Percentiles rank a stretch among this genome's conserved stretches.
Evolutionary conservation across 2,888 invertebrate genomes (phyloP).

Genomic region (Chrysodeixis includens): DNA sequence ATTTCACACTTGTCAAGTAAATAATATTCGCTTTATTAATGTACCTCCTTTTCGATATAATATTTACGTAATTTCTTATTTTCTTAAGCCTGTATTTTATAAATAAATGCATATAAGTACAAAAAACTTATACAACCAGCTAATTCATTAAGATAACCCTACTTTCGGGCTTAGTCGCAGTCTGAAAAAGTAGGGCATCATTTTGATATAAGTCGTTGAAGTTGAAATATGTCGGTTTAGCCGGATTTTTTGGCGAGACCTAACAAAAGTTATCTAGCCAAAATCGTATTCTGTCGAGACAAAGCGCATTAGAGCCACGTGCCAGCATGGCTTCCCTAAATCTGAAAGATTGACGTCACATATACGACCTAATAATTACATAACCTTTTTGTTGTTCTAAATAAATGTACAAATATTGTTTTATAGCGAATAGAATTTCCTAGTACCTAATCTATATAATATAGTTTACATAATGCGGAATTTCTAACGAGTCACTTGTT

Average conservation of each 20-base stretch:
- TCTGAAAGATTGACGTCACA: background rate
- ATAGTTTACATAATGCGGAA: constrained; percentile 28
- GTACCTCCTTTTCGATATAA: background rate
- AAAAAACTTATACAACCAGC: no score
- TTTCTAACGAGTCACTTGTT: constrained; percentile 53
- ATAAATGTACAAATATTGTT: constrained; percentile 12
- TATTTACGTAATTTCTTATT: no score
- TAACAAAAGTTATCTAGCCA: background rate
- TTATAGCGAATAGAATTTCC: constrained; percentile 43
- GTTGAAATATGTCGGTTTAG: background rate
- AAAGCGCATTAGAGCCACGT: constrained; percentile 1
- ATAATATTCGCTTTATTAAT: no score
- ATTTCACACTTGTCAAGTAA: background rate
- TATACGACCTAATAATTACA: background rate
- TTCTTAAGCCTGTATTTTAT: no score
- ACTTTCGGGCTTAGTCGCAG: no score
- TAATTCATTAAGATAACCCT: no score
- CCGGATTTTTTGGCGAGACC: constrained; percentile 3
- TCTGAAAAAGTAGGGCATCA: background rate
- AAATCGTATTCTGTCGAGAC: background rate
- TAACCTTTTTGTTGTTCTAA: constrained; percentile 1
- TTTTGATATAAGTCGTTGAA: background rate
- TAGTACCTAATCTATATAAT: constrained; percentile 11
- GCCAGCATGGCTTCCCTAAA: background rate
- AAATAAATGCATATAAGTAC: no score